phyloP scores from a whole-genome alignment of 2,888 invertebrate genomes.

The Agriopis leucophaearia region DNA sequence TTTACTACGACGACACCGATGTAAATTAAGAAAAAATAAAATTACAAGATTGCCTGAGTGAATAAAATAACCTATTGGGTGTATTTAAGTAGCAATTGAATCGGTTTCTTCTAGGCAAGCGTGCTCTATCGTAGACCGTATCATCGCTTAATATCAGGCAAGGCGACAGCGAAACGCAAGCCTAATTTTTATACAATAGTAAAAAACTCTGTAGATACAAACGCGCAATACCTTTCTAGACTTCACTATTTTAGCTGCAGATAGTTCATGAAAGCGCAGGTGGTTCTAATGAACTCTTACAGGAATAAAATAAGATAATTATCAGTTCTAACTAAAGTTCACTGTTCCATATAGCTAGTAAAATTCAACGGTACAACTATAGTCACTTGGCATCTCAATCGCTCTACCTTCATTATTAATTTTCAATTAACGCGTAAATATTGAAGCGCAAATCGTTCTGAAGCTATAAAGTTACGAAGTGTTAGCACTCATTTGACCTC shows the following conservation, averaged over 20 bases:
- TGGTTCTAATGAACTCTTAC: background rate
- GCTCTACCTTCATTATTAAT: constrained; percentile 36
- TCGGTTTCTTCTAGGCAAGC: too few species aligned
- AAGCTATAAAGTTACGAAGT: constrained; percentile 52
- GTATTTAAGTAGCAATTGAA: too few species aligned
- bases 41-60: too few species aligned
- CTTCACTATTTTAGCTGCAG: background rate
- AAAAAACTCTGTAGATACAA: background rate
- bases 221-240: too few species aligned
- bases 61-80: too few species aligned
- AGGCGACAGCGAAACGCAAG: too few species aligned
- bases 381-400: background rate
- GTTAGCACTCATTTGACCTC: constrained; percentile 52
- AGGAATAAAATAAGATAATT: constrained; percentile 1
- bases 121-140: too few species aligned
- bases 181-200: too few species aligned
- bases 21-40: too few species aligned
- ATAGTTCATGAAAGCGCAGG: constrained; percentile 13
- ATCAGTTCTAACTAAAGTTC: constrained; percentile 5
- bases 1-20: too few species aligned
- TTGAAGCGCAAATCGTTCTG: constrained; percentile 44
- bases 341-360: background rate
- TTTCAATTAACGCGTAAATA: constrained; percentile 48
- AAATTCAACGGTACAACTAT: background rate
- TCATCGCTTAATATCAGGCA: too few species aligned